phyloP scores from a whole-genome alignment of 2,113 vertebrate species.

The Odocoileus virginianus region DNA sequence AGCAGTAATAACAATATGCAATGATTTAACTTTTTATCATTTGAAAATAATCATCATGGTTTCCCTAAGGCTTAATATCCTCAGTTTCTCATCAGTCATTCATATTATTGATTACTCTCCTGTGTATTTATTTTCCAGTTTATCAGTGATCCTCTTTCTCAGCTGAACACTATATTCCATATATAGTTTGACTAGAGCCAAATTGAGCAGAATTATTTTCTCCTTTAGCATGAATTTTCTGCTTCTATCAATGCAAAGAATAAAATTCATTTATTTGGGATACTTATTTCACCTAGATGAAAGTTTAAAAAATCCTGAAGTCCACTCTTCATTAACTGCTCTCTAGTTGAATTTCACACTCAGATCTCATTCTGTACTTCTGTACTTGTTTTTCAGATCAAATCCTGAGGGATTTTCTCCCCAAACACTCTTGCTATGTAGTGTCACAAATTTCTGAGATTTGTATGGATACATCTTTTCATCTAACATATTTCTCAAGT shows the following conservation, averaged over 20 bases:
- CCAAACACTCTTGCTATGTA: not conserved
- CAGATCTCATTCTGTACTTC: not conserved
- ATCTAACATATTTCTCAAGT: not conserved
- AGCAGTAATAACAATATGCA: not conserved
- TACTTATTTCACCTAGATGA: not conserved
- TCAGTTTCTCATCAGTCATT: not conserved
- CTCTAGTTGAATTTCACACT: not conserved
- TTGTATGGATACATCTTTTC: not conserved
- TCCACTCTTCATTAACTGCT: not conserved
- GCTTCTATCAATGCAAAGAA: not conserved
- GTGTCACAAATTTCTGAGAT: not conserved
- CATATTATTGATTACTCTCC: not conserved
- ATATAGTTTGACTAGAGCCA: not conserved
- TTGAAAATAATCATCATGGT: not conserved
- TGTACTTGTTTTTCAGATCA: not conserved
- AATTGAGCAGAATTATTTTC: not conserved
- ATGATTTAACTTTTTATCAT: not conserved
- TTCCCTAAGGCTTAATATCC: not conserved
- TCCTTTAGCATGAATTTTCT: not conserved
- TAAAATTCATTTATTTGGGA: not conserved
- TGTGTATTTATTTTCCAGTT: not conserved
- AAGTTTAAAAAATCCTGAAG: not conserved
- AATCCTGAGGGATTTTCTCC: not conserved
- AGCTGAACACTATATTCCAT: not conserved
- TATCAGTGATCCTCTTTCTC: not conserved